Evolutionary conservation across 2,113 vertebrate species (phyloP), one percentile per base, ranked within the genome.

Genomic region (Stigmatopora nigra): DNA sequence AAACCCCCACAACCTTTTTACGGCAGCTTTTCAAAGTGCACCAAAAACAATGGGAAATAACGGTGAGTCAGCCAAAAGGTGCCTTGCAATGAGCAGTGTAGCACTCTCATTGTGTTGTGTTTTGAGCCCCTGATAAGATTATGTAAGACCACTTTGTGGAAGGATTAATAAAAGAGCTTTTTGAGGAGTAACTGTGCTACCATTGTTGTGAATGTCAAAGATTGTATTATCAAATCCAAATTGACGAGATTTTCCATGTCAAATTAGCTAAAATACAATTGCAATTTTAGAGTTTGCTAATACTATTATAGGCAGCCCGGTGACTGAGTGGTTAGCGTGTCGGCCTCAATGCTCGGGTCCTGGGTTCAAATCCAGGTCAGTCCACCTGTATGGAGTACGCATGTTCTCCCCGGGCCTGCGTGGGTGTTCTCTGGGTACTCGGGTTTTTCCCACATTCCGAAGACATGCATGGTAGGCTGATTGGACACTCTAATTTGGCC

Each of bases 211-310:
- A 67, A 53, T 76, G 79, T 76, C 81, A 73, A 53, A 19, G 53
- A 74, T 86, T 83, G 80, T 77, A 75, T 84, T 82, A 86, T 67
- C 76, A 67, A 63, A 0, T 72, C 48, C 69, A 60, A 72, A 73
- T 73, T 63, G 60, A 53, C 68, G 73, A 71, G 82, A 81, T 79
- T 83, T 83, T 83, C 77, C 76, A 56, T 3, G 17, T 10, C 45
- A 69, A 52, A 67, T 81, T 25, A 55, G 4, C 3, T 12, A 31
- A 41, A 7, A 41, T 10, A 41, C 38, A 41, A 41, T 41, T 41
- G 38, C 38, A 10, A 8, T 41, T 41, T 41, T 41, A 41, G 38
- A 41, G 38, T 41, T 41, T 41, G 9, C 9, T 41, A 41, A 41
- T 41, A 10, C 38, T 41, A 16, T 48, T 16, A 14, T 16, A 5